A percentile compares a stretch with the other conserved stretches of the same genome.
These are phyloP conservation scores for Panthera leo DNA, from an alignment of 2,113 vertebrate genomes.

Conservation along the genomic window DNA sequence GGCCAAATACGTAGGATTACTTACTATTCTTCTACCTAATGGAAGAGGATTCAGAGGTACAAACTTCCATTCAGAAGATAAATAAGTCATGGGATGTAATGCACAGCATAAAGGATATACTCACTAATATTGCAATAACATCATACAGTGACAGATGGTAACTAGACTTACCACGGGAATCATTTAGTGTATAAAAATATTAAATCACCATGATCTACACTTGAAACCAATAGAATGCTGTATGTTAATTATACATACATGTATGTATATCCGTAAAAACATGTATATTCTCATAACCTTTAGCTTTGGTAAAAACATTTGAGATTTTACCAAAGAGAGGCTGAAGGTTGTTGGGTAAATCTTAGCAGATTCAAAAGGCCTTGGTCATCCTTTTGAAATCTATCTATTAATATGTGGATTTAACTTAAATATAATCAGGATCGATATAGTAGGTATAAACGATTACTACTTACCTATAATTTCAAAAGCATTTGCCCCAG, in stretches of 20 bases:
- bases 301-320: neutral
- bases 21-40: neutral
- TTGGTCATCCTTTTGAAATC: neutral
- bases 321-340: neutral
- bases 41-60: neutral
- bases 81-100: neutral
- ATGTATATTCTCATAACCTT: neutral
- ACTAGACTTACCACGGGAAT: neutral
- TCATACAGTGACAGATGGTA: neutral
- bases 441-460: neutral
- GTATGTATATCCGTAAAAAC: neutral
- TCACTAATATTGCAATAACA: neutral
- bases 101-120: neutral
- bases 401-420: neutral
- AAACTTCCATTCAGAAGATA: neutral
- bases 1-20: neutral
- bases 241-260: neutral
- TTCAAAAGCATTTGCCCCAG: conserved; percentile 4
- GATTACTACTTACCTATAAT: neutral
- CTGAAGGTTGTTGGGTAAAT: neutral
- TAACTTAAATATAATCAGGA: neutral
- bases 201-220: neutral
- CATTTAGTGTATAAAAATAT: neutral
- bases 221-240: neutral
- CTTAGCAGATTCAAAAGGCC: neutral